Evolutionary conservation across 2,797 vertebrate species (phyloP).

Genomic region (Botia almorhae): DNA sequence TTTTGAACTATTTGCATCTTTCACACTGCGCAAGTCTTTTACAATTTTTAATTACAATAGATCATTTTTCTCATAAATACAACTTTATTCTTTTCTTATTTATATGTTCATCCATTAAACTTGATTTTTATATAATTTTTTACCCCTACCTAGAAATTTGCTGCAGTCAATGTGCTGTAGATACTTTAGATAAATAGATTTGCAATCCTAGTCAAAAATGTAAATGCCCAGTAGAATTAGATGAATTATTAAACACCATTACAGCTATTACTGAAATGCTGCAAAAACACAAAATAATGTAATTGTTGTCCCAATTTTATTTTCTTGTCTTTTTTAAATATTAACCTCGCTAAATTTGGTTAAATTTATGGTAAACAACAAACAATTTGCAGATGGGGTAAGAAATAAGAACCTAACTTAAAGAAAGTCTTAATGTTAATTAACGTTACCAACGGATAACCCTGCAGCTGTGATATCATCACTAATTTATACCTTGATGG

Average conservation of each 20-base stretch:
- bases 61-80: too few species aligned
- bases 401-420: background rate
- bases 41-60: too few species aligned
- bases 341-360: background rate
- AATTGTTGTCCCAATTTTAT: background rate
- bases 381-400: background rate
- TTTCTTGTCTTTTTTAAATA: background rate
- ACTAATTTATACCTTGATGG: conserved; percentile 81
- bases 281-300: background rate
- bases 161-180: background rate
- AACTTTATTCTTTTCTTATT: background rate
- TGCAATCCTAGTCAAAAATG: background rate
- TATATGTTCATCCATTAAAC: background rate
- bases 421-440: background rate
- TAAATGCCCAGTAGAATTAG: background rate
- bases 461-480: background rate
- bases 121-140: background rate
- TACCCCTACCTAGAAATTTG: background rate
- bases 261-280: too few species aligned
- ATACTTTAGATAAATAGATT: background rate
- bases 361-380: background rate
- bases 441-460: background rate
- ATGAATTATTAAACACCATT: background rate
- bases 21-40: too few species aligned
- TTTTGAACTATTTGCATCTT: too few species aligned